Evolutionary conservation across 2,888 invertebrate genomes (phyloP), one percentile per base, ranked within the genome.

Genomic region (Himalopsyche anomala): DNA sequence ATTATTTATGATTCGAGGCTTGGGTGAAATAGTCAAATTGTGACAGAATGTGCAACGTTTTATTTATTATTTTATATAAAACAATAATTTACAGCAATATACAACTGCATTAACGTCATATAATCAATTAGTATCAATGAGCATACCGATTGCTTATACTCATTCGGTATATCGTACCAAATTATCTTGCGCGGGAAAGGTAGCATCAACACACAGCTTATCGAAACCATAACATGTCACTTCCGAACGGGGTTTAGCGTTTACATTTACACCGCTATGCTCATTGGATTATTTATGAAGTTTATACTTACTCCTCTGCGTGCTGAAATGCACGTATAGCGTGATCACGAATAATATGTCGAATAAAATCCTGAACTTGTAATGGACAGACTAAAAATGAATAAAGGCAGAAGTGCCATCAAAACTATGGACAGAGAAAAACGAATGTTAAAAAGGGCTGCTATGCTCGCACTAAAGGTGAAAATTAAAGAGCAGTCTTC

Each of bases 141-240:
- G 36, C 12, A 2, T 17, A 42, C 51, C 15, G 9, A n/a, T 51
- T 19, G 2, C 80, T 5, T 6, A 17, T 8, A 42, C 11, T 42
- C 15, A n/a, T 42, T 9, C 45, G 38, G 45, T 42, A 2, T 17
- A 80, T 45, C 19, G 1, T 45, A 28, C 11, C n/a, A 80, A 45
- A 80, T 28, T 11, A 19, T 80, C 89, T 91, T 92, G 92, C 92
- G 93, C 93, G 93, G 93, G 93, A 93, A 93, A 93, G 92, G 92
- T 92, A 91, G 91, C 91, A 84, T 88, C 87, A 74, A 74, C 38
- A 74, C 11, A 4, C 38, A 15, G 6, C 74, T 28, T 28, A 36
- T 28, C 62, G 62, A 74, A 51, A 74, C 74, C 74, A 74, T 74
- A 74, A 74, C 74, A 74, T 74, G 74, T 74, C 74, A 74, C 15